Base-by-base conservation (phyloP, 35 echinoderm and acorn worm species). In the Amphiura filiformis region DNA sequence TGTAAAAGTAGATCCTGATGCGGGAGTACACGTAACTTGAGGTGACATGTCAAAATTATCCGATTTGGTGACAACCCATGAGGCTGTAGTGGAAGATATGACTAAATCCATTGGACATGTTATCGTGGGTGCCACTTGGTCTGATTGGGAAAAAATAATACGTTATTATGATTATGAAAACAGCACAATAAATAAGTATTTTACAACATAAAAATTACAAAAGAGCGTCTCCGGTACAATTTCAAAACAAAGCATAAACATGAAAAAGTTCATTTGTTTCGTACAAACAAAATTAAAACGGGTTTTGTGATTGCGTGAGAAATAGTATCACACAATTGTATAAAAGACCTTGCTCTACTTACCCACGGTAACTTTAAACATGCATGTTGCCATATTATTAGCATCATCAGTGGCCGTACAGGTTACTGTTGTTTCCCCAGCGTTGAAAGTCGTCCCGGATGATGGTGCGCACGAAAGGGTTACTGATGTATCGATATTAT, bases 1-100 rank as follows among this genome's bases (percentile, higher is more conserved):
- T 75, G 81, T 81, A 9, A 52, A 52, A 7, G 35, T 38, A 31
- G 28, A 11, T 44, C 88, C 88, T 1, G 80, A 81, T 75, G n/a
- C 31, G 13, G 88, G 78, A 22, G 35, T 35, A 40, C 85, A 87
- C 15, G 37, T 31, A 77, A 87, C 70, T 11, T 36, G 40, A 15
- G 38, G 44, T 31, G 31, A 23, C 26, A 38, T 22, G 38, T 78
- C 88, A 11, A 52, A 52, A 52, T 52, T 52, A 20, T 52, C 44
- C 7, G 7, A 11, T 52, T 7, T 20, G 20, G 44, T 52, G 7
- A 52, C 44, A 7, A 20, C 20, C 44, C 44, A 52, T 11, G 7
- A 11, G 44, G 20, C 44, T 52, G 44, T 52, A 52, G 44, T 52
- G 7, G 44, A 7, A 11, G 44, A 52, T 20, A 52, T 20, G 20